Percentiles rank a stretch among this genome's conserved stretches.
Conservation (phyloP, 2,797 vertebrate species). For the Nyctalus aviator region DNA sequence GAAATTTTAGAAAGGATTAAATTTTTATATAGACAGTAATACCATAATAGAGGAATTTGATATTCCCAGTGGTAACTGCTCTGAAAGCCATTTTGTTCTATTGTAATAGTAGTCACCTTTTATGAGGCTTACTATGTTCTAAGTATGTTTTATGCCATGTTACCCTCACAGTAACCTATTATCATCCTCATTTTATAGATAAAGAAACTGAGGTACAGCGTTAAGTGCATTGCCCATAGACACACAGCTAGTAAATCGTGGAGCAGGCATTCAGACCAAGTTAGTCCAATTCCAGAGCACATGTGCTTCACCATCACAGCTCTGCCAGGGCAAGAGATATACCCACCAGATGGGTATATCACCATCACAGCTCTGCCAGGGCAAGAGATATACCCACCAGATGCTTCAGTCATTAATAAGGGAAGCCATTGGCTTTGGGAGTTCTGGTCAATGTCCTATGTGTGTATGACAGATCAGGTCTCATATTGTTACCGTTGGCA, state of each 20-base stretch:
- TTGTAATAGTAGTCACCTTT: neutral
- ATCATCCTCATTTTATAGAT: neutral
- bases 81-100: slow-evolving; percentile 14
- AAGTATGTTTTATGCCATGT: neutral
- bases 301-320: neutral
- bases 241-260: neutral
- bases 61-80: slow-evolving; percentile 9
- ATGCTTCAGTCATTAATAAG: slow-evolving; percentile 10
- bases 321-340: neutral
- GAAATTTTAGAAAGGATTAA: slow-evolving; percentile 45
- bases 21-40: slow-evolving; percentile 30
- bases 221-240: neutral
- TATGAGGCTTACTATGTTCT: slow-evolving; percentile 25
- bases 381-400: neutral
- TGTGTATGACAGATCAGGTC: slow-evolving; percentile 60
- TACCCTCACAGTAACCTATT: neutral
- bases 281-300: neutral
- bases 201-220: neutral
- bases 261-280: neutral
- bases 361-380: neutral
- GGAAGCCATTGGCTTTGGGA: slow-evolving; percentile 50
- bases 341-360: neutral
- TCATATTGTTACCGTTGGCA: neutral
- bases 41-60: neutral
- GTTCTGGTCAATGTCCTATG: slow-evolving; percentile 19